Base-by-base conservation (phyloP, 1,140 invertebrate genomes). In the Drosophila carrolli region DNA sequence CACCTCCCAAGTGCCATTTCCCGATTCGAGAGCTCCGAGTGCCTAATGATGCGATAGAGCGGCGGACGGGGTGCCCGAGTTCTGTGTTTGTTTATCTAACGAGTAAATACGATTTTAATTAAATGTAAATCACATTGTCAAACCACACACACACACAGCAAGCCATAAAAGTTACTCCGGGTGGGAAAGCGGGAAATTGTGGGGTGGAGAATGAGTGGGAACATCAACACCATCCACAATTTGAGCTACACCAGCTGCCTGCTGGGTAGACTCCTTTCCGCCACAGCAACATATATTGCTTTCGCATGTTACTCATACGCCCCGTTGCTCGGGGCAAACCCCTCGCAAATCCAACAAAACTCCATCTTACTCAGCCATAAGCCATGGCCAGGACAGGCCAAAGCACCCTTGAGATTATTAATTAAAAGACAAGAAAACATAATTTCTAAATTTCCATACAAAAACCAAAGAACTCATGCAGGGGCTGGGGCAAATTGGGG, bases 61-160 rank as follows among this genome's bases (percentile, higher is more conserved):
- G n/a, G 32, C 2, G n/a, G 16, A 27, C 50, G 37, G 40, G 53
- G 44, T 54, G 47, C 50, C 63, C 32, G 6, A 59, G 60, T 43
- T 16, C 23, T 43, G 50, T 88, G 83, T 89, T 88, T 88, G 76
- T 77, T 88, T 89, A 79, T 88, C 84, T 88, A 83, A 82, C 76
- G 83, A 83, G 83, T 88, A 88, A 88, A 89, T 88, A 89, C 84
- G 84, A 88, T 88, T 88, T 89, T 88, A 88, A 88, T 88, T 89
- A 88, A 88, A 88, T 88, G 84, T 88, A 88, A 88, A 89, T 89
- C 84, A 84, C 84, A 83, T 88, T 88, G 79, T 89, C 84, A 88
- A 74, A 79, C 75, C 68, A 65, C 75, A 81, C 68, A 68, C 51
- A 58, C 51, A 38, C 54, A 43, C 23, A 23, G 23, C 23, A 62